Percentiles rank a stretch among this genome's conserved stretches.
These are phyloP conservation scores for Hafferia zeledoni DNA, from an alignment of 2,797 vertebrate genomes.

Conservation along the genomic window DNA sequence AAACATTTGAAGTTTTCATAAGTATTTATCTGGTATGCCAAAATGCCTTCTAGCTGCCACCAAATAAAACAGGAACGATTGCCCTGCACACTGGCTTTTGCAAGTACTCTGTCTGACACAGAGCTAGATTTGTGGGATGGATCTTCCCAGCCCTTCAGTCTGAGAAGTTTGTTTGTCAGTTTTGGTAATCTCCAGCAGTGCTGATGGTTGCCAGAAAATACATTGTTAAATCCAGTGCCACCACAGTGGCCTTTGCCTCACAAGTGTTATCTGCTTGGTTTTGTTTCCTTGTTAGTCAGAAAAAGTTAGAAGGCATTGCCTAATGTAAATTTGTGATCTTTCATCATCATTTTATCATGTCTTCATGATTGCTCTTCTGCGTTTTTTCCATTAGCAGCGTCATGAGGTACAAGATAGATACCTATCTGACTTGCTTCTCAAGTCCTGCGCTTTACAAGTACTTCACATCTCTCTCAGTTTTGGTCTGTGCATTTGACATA, in stretches of 20 bases:
- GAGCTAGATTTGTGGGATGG: background rate
- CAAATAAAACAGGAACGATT: background rate
- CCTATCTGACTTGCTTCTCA: background rate
- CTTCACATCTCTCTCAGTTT: background rate
- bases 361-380: background rate
- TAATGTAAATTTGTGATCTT: background rate
- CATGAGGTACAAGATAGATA: background rate
- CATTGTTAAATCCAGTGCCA: background rate
- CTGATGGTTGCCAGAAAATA: background rate
- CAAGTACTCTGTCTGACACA: fast-evolving
- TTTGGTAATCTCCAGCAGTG: background rate
- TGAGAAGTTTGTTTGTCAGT: background rate
- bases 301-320: background rate
- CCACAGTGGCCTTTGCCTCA: background rate
- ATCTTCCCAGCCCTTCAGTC: background rate
- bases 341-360: background rate
- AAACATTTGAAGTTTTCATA: background rate
- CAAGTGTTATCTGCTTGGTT: background rate
- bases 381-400: background rate
- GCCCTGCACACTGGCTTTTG: background rate
- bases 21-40: background rate
- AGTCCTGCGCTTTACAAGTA: background rate
- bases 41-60: background rate
- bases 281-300: background rate
- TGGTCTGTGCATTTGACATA: background rate